Evolutionary conservation across 2,797 vertebrate species (phyloP).

Genomic region (Lagodon rhomboides): DNA sequence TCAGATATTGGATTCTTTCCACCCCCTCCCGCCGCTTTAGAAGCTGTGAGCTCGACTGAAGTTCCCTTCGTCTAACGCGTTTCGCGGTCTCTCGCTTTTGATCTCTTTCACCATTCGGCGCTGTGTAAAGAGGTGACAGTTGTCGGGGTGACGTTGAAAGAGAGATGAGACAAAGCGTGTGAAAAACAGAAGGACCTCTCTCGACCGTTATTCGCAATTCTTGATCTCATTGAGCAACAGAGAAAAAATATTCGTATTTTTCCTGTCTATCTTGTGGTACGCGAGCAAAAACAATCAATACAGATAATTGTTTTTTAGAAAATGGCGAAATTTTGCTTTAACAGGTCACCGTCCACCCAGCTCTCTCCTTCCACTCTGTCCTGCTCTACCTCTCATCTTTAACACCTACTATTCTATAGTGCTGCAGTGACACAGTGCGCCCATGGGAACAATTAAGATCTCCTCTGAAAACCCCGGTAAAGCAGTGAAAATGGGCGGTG

Average conservation of each 20-base stretch:
- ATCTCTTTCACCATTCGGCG: background rate
- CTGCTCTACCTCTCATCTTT: background rate
- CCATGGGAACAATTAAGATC: slow-evolving; percentile 1
- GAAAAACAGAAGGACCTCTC: background rate
- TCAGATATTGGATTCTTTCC: slow-evolving; percentile 36
- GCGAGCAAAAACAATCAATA: background rate
- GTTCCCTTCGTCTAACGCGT: slow-evolving; percentile 14
- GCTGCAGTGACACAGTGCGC: background rate
- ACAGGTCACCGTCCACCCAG: background rate
- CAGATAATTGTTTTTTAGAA: background rate
- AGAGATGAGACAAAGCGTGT: background rate
- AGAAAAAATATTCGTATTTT: background rate
- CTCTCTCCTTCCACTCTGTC: background rate
- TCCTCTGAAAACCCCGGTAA: slow-evolving; percentile 5
- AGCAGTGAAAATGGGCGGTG: background rate
- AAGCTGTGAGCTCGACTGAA: background rate
- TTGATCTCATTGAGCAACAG: background rate
- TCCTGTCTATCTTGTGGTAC: background rate
- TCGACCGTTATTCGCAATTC: background rate
- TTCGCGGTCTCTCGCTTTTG: slow-evolving; percentile 7
- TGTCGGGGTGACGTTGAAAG: background rate
- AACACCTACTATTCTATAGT: background rate
- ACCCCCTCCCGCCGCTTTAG: background rate
- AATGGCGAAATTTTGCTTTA: background rate
- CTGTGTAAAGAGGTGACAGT: background rate